Percentiles rank a stretch among this genome's conserved stretches.
Conservation (phyloP, 2,797 vertebrate genomes). For the Oreochromis mossambicus region DNA sequence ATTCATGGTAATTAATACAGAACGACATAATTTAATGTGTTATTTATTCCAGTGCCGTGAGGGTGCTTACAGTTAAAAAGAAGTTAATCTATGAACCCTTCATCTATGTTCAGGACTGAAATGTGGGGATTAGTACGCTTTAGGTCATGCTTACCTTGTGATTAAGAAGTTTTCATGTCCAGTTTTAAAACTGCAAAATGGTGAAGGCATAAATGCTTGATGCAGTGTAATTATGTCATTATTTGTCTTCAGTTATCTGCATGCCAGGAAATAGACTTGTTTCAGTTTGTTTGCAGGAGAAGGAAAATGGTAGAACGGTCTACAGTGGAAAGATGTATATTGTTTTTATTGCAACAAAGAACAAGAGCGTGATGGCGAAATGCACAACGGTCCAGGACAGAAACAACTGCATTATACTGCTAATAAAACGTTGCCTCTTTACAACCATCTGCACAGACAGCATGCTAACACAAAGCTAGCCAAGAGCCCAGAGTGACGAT, state of each 20-base stretch:
- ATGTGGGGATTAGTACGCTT: background rate
- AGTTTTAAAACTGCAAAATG: background rate
- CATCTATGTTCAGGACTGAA: too few relatives aligned
- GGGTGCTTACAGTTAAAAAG: background rate
- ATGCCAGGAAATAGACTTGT: background rate
- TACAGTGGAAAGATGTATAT: background rate
- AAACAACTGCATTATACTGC: background rate
- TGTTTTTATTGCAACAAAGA: background rate
- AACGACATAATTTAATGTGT: background rate
- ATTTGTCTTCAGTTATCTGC: background rate
- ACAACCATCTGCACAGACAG: background rate
- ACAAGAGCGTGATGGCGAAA: background rate
- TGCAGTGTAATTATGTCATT: background rate
- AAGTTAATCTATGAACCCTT: background rate
- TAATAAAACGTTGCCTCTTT: fast-evolving
- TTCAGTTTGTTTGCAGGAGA: background rate
- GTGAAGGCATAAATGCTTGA: background rate
- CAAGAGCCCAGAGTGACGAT: background rate
- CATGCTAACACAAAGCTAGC: background rate
- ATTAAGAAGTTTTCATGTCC: background rate
- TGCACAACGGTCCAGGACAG: background rate
- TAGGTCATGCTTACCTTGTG: background rate
- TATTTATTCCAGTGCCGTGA: background rate
- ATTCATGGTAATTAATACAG: background rate
- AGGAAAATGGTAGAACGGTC: background rate